Evolutionary conservation across 2,888 invertebrate genomes (phyloP).

Genomic region (Stratiomys singularior): DNA sequence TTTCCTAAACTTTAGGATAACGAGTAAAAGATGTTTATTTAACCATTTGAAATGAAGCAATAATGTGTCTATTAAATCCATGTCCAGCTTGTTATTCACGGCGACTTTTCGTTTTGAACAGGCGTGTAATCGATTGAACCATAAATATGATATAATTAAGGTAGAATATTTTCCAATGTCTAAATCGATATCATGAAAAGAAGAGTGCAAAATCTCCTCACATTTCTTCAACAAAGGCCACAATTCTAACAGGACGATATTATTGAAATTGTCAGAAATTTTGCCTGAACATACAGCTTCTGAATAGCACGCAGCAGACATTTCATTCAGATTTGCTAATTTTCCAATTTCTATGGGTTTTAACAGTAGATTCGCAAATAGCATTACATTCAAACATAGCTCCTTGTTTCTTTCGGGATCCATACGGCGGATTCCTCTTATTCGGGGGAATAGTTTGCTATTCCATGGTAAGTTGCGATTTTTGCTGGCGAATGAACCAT

Average conservation of each 20-base stretch:
- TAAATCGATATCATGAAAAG: slow-evolving; percentile 54
- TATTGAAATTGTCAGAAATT: slow-evolving; percentile 60
- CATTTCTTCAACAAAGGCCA: slow-evolving; percentile 56
- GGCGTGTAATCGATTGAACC: slow-evolving; percentile 61
- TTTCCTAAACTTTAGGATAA: slow-evolving; percentile 51
- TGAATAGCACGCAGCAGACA: slow-evolving; percentile 61
- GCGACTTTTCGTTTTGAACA: slow-evolving; percentile 58
- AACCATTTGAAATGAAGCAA: slow-evolving; percentile 81
- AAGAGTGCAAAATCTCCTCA: slow-evolving; percentile 53
- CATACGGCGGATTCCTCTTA: slow-evolving; percentile 53
- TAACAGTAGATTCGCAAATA: not conserved
- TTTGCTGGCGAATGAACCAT: not conserved
- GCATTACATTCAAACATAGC: not conserved
- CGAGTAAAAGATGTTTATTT: slow-evolving; percentile 70
- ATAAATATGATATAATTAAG: slow-evolving; percentile 58
- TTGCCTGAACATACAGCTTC: slow-evolving; percentile 57
- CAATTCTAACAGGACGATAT: slow-evolving; percentile 58
- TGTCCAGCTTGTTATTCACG: slow-evolving; percentile 62
- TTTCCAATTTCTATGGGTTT: slow-evolving; percentile 50
- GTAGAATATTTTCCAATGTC: slow-evolving; percentile 54
- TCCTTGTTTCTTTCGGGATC: not conserved
- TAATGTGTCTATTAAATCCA: slow-evolving; percentile 71
- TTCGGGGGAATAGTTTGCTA: slow-evolving; percentile 59
- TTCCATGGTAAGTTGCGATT: slow-evolving; percentile 61
- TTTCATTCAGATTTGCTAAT: slow-evolving; percentile 55